Evolutionary conservation across 2,797 vertebrate genomes (phyloP).

Genomic region (Enteromius thamalakanensis): DNA sequence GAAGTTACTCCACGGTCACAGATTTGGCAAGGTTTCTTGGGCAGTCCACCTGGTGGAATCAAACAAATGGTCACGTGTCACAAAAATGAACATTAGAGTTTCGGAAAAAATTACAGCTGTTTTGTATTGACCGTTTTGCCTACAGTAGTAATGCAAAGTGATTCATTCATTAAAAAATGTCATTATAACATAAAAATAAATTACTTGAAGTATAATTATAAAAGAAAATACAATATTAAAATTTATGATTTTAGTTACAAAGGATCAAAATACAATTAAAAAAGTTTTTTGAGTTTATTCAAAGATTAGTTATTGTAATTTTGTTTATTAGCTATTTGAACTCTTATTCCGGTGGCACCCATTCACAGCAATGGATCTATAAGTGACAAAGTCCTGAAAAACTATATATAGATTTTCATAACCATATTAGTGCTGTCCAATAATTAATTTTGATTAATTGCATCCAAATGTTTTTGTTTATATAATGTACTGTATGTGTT

Average conservation of each 20-base stretch:
- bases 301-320: too few species aligned
- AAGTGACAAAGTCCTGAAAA: too few species aligned
- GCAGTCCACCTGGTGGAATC: constrained; percentile 88
- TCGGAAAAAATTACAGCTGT: not conserved
- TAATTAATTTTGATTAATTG: too few species aligned
- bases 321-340: too few species aligned
- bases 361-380: too few species aligned
- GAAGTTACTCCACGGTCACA: constrained; percentile 91
- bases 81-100: not conserved
- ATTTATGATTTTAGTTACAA: not conserved
- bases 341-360: too few species aligned
- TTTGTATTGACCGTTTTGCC: not conserved
- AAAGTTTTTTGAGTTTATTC: not conserved
- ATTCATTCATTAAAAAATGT: not conserved
- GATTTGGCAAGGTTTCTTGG: constrained; percentile 97
- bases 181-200: not conserved
- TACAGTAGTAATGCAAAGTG: not conserved
- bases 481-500: too few species aligned
- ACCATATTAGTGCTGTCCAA: too few species aligned
- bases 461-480: too few species aligned
- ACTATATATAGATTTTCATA: too few species aligned
- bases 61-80: not conserved
- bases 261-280: not conserved
- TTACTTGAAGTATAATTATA: not conserved
- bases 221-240: constrained; percentile 1